Evolutionary conservation across 2,797 vertebrate species (phyloP).

Genomic region (Antrozous pallidus): DNA sequence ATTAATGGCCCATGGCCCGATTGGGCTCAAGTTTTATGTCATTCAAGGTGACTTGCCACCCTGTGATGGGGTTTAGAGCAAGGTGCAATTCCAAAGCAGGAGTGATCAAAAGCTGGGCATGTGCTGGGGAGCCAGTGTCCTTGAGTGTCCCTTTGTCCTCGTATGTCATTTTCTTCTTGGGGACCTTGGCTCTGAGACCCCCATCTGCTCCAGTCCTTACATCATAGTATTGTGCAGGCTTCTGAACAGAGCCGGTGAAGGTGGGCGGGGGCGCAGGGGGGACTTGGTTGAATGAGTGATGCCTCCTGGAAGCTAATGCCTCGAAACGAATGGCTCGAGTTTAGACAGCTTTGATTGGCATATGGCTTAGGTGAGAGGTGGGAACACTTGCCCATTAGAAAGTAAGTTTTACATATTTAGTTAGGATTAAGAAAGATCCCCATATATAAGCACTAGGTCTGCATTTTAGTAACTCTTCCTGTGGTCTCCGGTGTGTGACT

Average conservation of each 20-base stretch:
- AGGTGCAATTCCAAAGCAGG: background rate
- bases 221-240: too few relatives aligned
- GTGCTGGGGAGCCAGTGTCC: background rate
- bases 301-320: background rate
- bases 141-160: background rate
- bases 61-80: background rate
- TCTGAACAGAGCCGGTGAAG: background rate
- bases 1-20: background rate
- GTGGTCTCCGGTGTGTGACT: background rate
- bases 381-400: background rate
- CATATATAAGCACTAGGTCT: background rate
- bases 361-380: background rate
- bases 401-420: background rate
- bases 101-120: background rate
- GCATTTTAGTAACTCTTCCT: background rate
- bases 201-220: background rate
- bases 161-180: background rate
- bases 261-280: background rate
- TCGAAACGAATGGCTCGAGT: background rate
- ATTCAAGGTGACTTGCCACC: background rate
- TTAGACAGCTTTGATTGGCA: background rate
- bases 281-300: background rate
- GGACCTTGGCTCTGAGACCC: background rate
- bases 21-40: background rate
- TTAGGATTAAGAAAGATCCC: background rate